These are phyloP conservation scores for Mythimna vitellina DNA, from an alignment of 2,888 invertebrate species.

Conservation along the genomic window DNA sequence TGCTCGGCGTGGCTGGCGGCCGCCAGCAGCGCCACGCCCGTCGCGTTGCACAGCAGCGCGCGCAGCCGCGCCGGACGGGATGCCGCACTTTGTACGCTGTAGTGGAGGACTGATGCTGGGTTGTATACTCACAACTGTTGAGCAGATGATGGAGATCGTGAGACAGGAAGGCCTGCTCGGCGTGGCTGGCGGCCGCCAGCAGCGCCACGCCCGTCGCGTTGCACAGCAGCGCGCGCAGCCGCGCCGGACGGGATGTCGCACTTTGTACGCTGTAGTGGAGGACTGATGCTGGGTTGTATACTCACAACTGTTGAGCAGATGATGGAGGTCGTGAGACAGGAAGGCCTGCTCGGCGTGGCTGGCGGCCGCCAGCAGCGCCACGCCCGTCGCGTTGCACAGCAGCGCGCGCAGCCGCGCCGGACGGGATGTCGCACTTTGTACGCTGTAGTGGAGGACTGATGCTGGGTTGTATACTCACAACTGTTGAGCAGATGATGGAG, in stretches of 20 bases:
- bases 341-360: constrained; percentile 73
- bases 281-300: constrained; percentile 74
- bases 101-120: constrained; percentile 77
- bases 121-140: constrained; percentile 72
- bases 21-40: constrained; percentile 77
- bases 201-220: constrained; percentile 76
- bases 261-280: constrained; percentile 74
- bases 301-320: constrained; percentile 76
- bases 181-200: constrained; percentile 69
- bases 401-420: constrained; percentile 82
- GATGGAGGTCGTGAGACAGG: constrained; percentile 78
- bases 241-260: constrained; percentile 76
- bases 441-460: constrained; percentile 77
- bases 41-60: constrained; percentile 77
- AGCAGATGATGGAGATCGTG: constrained; percentile 80
- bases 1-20: constrained; percentile 70
- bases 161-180: constrained; percentile 77
- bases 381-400: constrained; percentile 77
- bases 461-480: constrained; percentile 75
- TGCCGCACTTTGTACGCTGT: constrained; percentile 67
- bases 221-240: constrained; percentile 79
- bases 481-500: constrained; percentile 75
- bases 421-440: constrained; percentile 68
- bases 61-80: constrained; percentile 81
- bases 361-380: constrained; percentile 73